Percentiles rank a stretch among this genome's conserved stretches.
Evolutionary conservation across 2,888 invertebrate species (phyloP).

Genomic region (Prosapia bicincta): DNA sequence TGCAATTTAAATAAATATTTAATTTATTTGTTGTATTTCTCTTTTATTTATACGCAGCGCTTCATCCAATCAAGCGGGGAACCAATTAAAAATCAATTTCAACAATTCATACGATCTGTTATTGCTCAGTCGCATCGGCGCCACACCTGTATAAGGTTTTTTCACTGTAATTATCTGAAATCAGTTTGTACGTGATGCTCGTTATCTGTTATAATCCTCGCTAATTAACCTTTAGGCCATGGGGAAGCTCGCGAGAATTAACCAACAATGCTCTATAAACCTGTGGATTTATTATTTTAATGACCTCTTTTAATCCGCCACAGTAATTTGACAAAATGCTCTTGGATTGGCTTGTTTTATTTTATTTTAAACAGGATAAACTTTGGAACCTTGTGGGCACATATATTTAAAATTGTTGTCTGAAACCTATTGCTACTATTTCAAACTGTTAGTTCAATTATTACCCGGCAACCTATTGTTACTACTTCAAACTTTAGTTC

Average conservation of each 20-base stretch:
- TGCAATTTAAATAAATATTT: not conserved
- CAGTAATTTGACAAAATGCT: not conserved
- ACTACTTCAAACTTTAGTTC: no score
- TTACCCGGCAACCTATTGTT: no score
- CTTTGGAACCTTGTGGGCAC: not conserved
- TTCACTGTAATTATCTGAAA: not conserved
- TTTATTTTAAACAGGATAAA: not conserved
- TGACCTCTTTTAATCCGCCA: not conserved
- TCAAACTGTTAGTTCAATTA: no score
- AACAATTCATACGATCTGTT: not conserved
- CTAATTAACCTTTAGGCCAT: not conserved
- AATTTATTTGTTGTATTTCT: not conserved
- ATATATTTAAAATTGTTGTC: no score
- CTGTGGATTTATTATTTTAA: not conserved
- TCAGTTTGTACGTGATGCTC: not conserved
- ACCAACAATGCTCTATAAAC: not conserved
- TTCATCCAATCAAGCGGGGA: not conserved
- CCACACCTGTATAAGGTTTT: not conserved
- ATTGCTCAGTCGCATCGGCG: not conserved
- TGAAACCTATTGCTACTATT: no score
- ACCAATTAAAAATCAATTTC: slow-evolving; percentile 2
- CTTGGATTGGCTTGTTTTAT: not conserved
- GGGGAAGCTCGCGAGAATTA: not conserved
- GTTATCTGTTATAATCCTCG: not conserved
- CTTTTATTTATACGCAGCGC: not conserved